These are phyloP conservation scores for Galbula dea DNA, from an alignment of 2,113 vertebrate genomes.

Conservation along the genomic window DNA sequence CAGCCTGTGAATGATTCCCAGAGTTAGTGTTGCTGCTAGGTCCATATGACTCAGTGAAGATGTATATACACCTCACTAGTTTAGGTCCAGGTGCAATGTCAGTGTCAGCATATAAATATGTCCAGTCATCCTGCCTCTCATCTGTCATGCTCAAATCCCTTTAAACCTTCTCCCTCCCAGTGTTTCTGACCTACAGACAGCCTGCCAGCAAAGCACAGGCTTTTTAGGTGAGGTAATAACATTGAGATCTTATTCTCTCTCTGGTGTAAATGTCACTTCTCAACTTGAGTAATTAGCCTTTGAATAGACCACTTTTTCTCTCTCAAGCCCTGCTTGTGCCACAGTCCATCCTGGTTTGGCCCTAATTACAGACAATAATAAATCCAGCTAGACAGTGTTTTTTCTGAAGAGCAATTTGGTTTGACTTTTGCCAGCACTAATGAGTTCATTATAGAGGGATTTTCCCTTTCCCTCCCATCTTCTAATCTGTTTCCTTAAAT, in stretches of 20 bases:
- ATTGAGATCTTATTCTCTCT: neutral
- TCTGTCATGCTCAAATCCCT: neutral
- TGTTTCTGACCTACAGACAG: neutral
- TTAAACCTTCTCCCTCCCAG: neutral
- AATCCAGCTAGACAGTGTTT: conserved; percentile 23
- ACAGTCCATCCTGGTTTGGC: conserved; percentile 8
- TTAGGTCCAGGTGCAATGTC: neutral
- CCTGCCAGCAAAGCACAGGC: neutral
- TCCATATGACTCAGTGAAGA: accelerated
- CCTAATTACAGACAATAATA: conserved; percentile 48
- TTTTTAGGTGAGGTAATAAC: neutral
- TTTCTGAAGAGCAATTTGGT: conserved; percentile 31
- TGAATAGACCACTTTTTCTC: neutral
- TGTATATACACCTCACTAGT: neutral
- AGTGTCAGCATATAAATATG: neutral
- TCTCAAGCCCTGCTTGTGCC: neutral
- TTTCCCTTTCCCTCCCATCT: neutral
- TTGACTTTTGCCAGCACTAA: conserved; percentile 40
- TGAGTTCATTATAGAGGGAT: conserved; percentile 50
- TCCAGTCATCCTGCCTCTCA: neutral
- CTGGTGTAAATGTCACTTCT: conserved; percentile 4
- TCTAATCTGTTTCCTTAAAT: conserved; percentile 34
- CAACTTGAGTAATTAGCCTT: neutral
- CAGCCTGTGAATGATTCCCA: neutral
- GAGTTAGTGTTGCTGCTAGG: neutral